Base-by-base conservation (phyloP, 2,888 invertebrate genomes). In the Metellina segmentata region DNA sequence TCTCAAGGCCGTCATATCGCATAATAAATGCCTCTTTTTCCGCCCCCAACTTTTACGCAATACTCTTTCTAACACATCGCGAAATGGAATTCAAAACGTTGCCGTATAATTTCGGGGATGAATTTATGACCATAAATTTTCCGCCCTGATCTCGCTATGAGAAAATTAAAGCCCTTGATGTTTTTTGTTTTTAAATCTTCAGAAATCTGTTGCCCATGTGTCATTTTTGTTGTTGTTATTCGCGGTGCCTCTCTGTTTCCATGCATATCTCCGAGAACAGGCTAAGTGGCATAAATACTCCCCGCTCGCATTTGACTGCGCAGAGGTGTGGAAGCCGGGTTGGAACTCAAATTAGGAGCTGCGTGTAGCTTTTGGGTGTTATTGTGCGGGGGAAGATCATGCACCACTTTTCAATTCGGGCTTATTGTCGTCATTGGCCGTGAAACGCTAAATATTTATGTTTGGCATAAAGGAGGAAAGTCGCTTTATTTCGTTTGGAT, bases 31-130 rank as follows among this genome's bases (percentile, higher is more conserved):
- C 83, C 52, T 78, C 49, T 81, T 49, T 81, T 88, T 86, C 34
- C 89, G 89, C 89, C 89, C 89, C 83, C 83, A 89, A 89, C 89
- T 89, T 89, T 89, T 89, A 51, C 70, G 81, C 75, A 75, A 87
- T 87, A 71, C 49, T 87, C 72, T 79, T 71, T 87, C 79, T 72
- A 79, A 79, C 85, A 82, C 70, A 75, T 82, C 72, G 89, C 19
- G 72, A 71, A 69, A 78, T 52, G 78, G 89, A 83, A 89, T 89
- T 71, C 89, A 78, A 83, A 89, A 52, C 89, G 83, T 53, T 82
- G 75, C 82, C 61, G 53, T 89, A 89, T 89, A 89, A 89, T 89
- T 89, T 89, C 83, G 83, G 71, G 77, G 78, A 77, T 89, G 75
- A 83, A 89, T 89, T 89, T 89, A 89, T 89, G 77, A 71, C 78